A percentile compares a stretch with the other conserved stretches of the same genome.
These are phyloP conservation scores for Cerceris rybyensis DNA, from an alignment of 2,888 invertebrate species.

Conservation along the genomic window DNA sequence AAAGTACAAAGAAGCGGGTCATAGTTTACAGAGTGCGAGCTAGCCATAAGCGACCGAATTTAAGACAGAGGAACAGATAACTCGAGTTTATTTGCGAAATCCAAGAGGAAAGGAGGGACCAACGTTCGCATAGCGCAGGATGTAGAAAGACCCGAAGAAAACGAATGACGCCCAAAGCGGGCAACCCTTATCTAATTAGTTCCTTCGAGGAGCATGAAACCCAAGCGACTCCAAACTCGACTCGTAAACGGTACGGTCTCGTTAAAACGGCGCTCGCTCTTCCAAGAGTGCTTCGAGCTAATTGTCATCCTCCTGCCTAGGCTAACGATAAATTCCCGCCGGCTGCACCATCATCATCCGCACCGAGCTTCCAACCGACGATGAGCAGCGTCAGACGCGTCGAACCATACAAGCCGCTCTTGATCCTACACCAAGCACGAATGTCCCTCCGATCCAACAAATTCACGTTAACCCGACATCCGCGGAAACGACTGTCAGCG, in stretches of 20 bases:
- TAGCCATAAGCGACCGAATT: background rate
- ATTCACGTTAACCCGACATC: constrained; percentile 51
- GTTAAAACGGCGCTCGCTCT: constrained; percentile 55
- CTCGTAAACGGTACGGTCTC: constrained; percentile 58
- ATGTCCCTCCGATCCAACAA: constrained; percentile 37
- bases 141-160: constrained; percentile 38
- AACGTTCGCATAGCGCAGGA: background rate
- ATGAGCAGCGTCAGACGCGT: constrained; percentile 45
- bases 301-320: constrained; percentile 57
- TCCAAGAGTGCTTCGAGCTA: constrained; percentile 56
- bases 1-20: background rate
- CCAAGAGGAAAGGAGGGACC: background rate
- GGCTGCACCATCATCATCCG: constrained; percentile 23
- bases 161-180: constrained; percentile 50
- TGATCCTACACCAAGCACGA: constrained; percentile 42
- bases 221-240: constrained; percentile 51
- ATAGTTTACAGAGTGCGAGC: background rate
- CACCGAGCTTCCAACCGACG: constrained; percentile 31
- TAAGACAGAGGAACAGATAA: background rate
- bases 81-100: constrained; percentile 19
- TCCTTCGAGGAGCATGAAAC: constrained; percentile 59
- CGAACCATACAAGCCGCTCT: constrained; percentile 49
- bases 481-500: constrained; percentile 56
- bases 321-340: constrained; percentile 54
- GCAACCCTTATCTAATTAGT: constrained; percentile 66